Evolutionary conservation across 2,888 invertebrate species (phyloP).

Genomic region (Cryptus armator): DNA sequence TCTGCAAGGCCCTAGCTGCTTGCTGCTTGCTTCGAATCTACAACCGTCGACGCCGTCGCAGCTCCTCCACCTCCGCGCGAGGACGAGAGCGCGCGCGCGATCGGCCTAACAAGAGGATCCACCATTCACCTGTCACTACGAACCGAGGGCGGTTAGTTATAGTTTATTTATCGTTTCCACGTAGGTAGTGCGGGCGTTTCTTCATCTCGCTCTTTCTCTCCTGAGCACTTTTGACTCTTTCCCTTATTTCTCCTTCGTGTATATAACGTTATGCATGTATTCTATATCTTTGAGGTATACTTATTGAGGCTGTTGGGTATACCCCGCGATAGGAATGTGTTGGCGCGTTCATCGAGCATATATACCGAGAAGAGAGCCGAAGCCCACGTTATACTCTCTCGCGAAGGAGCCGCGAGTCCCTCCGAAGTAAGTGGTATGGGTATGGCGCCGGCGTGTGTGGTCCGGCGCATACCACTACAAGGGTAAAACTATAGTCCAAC

Average conservation of each 20-base stretch:
- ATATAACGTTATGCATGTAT: constrained; percentile 73
- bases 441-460: constrained; percentile 84
- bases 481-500: constrained; percentile 80
- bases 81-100: constrained; percentile 63
- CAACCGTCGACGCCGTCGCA: constrained; percentile 62
- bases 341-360: constrained; percentile 24
- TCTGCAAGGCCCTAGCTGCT: constrained; percentile 6
- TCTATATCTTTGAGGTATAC: constrained; percentile 6
- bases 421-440: constrained; percentile 72
- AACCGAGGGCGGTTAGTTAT: constrained; percentile 84
- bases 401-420: constrained; percentile 26
- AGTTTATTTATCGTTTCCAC: constrained; percentile 85
- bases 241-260: constrained; percentile 69
- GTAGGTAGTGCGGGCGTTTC: constrained; percentile 78
- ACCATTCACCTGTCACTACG: constrained; percentile 84
- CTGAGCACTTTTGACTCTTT: constrained; percentile 12
- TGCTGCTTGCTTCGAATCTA: constrained; percentile 66
- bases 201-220: constrained; percentile 9
- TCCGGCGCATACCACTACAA: constrained; percentile 81
- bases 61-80: constrained; percentile 55
- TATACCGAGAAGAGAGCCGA: constrained; percentile 14
- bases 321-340: neutral
- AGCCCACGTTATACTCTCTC: constrained; percentile 10
- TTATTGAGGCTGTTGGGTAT: neutral
- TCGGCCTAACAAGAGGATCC: constrained; percentile 83